These are phyloP conservation scores for Polyommatus iphigenia DNA, from an alignment of 2,888 invertebrate genomes.

Conservation along the genomic window DNA sequence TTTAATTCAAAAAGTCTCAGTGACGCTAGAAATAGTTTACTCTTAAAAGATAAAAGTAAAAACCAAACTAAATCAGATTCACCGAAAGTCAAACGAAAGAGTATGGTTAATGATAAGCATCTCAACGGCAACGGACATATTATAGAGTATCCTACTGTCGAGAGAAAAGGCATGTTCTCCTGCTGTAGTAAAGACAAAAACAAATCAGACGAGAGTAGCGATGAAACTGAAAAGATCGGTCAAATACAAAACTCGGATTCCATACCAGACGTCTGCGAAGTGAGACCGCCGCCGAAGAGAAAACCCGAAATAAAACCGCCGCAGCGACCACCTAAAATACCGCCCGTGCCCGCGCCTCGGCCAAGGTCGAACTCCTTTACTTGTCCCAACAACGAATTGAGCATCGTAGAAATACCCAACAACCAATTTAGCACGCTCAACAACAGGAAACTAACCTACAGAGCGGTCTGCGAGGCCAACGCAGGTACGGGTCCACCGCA, in stretches of 20 bases:
- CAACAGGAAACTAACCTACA: constrained; percentile 69
- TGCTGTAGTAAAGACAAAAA: constrained; percentile 83
- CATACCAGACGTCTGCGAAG: constrained; percentile 72
- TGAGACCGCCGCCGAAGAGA: constrained; percentile 83
- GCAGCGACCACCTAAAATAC: constrained; percentile 84
- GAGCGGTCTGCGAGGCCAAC: constrained; percentile 71
- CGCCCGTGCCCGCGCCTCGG: constrained; percentile 72
- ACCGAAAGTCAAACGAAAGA: constrained; percentile 72
- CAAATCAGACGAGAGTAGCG: constrained; percentile 74
- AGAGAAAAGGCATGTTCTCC: constrained; percentile 86
- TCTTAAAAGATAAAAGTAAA: constrained; percentile 73
- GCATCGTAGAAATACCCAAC: constrained; percentile 66
- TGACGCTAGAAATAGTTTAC: constrained; percentile 75
- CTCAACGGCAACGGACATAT: constrained; percentile 76
- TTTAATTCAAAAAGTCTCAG: constrained; percentile 74
- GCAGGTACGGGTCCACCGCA: constrained; percentile 70
- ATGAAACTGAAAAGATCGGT: constrained; percentile 63
- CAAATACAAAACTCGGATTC: constrained; percentile 67
- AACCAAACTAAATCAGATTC: constrained; percentile 65
- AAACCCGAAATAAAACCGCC: constrained; percentile 81
- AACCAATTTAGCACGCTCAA: constrained; percentile 73
- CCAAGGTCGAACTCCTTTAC: constrained; percentile 81
- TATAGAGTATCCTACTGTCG: constrained; percentile 87
- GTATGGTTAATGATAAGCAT: constrained; percentile 63
- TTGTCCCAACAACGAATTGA: constrained; percentile 67